Evolutionary conservation across 2,797 vertebrate genomes (phyloP).

Genomic region (Emys orbicularis): DNA sequence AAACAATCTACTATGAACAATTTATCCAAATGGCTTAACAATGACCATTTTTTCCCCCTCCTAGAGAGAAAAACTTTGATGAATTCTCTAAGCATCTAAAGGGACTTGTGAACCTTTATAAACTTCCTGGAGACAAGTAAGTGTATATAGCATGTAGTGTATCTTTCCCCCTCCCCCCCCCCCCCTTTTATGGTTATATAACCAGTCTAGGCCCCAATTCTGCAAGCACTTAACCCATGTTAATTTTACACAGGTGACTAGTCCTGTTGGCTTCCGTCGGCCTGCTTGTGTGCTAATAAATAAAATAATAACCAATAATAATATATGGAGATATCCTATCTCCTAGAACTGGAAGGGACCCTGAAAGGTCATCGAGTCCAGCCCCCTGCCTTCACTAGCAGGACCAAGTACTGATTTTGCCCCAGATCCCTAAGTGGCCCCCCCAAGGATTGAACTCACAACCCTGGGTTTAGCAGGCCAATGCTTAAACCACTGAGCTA

Average conservation of each 20-base stretch:
- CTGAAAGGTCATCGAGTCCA: too few species aligned
- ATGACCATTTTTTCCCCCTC: background rate
- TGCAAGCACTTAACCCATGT: background rate
- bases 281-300: accelerated
- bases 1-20: accelerated
- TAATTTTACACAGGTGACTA: background rate
- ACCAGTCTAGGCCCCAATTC: background rate
- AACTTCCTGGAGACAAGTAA: conserved; percentile 98
- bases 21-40: background rate
- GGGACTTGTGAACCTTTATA: conserved; percentile 96
- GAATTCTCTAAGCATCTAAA: conserved; percentile 98
- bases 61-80: conserved; percentile 97
- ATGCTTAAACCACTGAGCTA: too few species aligned
- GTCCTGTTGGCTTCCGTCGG: background rate
- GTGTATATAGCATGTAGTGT: conserved; percentile 48
- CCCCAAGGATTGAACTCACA: too few species aligned
- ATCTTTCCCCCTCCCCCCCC: background rate
- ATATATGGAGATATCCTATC: too few species aligned
- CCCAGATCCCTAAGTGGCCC: too few species aligned
- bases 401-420: too few species aligned
- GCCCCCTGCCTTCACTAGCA: too few species aligned
- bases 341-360: too few species aligned
- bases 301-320: too few species aligned
- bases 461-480: too few species aligned
- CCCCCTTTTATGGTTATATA: background rate